Conservation (phyloP, 2,113 vertebrate genomes). For the Petaurus breviceps region DNA sequence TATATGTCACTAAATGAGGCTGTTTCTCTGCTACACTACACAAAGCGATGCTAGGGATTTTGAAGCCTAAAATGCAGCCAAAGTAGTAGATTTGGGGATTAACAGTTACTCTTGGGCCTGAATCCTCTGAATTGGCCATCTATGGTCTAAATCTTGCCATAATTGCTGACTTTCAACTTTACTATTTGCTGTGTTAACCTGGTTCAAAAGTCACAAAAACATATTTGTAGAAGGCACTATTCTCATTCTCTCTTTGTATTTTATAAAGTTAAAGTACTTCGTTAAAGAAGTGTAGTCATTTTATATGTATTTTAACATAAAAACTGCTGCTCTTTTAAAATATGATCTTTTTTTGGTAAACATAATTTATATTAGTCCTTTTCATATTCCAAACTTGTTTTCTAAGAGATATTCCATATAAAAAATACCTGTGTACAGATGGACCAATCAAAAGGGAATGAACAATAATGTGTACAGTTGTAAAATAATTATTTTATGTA, state of each 20-base stretch:
- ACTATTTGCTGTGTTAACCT: slow-evolving; percentile 29
- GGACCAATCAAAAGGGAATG: slow-evolving; percentile 54
- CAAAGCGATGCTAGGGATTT: slow-evolving; percentile 27
- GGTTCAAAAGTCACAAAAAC: slow-evolving; percentile 57
- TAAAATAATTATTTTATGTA: slow-evolving; percentile 56
- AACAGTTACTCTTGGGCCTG: neutral
- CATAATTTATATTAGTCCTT: slow-evolving; percentile 75
- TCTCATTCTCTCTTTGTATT: slow-evolving; percentile 74
- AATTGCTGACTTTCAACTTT: neutral
- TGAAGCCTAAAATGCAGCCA: neutral
- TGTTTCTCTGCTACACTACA: slow-evolving; percentile 40
- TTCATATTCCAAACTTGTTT: slow-evolving; percentile 61
- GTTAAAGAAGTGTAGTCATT: slow-evolving; percentile 83
- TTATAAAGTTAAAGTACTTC: slow-evolving; percentile 74
- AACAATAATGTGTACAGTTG: slow-evolving; percentile 45
- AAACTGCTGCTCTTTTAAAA: slow-evolving; percentile 66
- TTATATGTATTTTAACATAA: slow-evolving; percentile 67
- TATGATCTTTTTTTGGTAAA: slow-evolving; percentile 69
- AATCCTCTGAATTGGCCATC: neutral
- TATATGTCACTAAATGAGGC: slow-evolving; percentile 60
- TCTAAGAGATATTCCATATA: neutral
- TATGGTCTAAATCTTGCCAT: neutral
- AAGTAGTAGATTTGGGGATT: neutral
- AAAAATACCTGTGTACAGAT: slow-evolving; percentile 46
- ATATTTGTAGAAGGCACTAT: slow-evolving; percentile 54